These are phyloP conservation scores for Chalcosyrphus nemorum DNA, from an alignment of 2,888 invertebrate genomes.

Conservation along the genomic window DNA sequence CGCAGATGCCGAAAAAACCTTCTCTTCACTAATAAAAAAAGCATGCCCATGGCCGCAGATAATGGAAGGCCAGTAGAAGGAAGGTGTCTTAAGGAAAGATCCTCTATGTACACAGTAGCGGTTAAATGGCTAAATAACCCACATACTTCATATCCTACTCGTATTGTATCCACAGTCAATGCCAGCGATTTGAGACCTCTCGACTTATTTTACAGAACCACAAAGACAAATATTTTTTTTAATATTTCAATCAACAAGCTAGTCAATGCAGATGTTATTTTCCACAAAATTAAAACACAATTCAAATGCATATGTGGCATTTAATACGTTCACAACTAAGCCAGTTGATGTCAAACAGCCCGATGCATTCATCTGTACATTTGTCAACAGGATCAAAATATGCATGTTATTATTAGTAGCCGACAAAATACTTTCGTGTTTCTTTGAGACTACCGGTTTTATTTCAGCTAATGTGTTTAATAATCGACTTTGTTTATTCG, in stretches of 20 bases:
- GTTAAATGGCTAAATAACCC: too few relatives aligned
- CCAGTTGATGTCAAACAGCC: slow-evolving; percentile 9
- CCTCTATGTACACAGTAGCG: too few relatives aligned
- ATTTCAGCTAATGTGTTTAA: slow-evolving; percentile 28
- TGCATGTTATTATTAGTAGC: slow-evolving; percentile 47
- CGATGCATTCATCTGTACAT: slow-evolving; percentile 27
- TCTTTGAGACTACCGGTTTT: slow-evolving; percentile 34
- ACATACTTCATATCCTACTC: too few relatives aligned
- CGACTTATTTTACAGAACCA: neutral
- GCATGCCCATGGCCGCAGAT: too few relatives aligned
- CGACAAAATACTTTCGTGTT: slow-evolving; percentile 48
- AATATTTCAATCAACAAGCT: neutral
- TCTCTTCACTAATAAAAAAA: too few relatives aligned
- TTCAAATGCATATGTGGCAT: neutral
- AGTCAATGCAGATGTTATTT: slow-evolving; percentile 45
- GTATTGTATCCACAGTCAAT: too few relatives aligned
- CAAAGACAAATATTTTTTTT: neutral
- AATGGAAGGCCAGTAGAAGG: too few relatives aligned
- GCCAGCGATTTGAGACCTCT: neutral
- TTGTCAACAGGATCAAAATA: slow-evolving; percentile 31
- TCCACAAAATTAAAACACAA: slow-evolving; percentile 39
- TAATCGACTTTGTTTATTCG: slow-evolving; percentile 14
- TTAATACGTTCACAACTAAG: slow-evolving; percentile 13
- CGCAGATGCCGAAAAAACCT: too few relatives aligned
- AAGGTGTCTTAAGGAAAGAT: too few relatives aligned